Evolutionary conservation across 2,113 vertebrate species (phyloP), one percentile per base, ranked within the genome.

Genomic region (Microcebus ravelobensis): DNA sequence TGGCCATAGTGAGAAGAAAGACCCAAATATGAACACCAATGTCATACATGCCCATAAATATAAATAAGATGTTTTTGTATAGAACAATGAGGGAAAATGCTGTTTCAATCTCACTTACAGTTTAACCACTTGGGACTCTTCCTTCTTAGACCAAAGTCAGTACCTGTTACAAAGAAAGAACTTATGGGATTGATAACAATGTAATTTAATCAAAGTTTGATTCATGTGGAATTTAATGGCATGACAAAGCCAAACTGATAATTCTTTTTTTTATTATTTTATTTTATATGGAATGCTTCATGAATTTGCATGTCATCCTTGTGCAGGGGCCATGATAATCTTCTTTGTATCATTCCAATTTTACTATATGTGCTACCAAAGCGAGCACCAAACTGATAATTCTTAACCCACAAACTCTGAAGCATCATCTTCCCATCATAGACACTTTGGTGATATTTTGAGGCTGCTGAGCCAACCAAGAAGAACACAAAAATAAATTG

Each of bases 81-180:
- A 68, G 15, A 89, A 77, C 2, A 70, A 55, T 61, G 27, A 76
- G 15, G 74, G 3, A 36, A 83, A 87, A 68, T 34, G 23, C 23
- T 67, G 90, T 97, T 57, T 82, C 52, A 80, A 36, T 59, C n/a
- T 87, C 67, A 87, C 20, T 87, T 61, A 31, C 4, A n/a, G 29
- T 61, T 94, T 68, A 73, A 86, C 39, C 31, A 79, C 61, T 74
- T 68, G 45, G 8, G 79, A 95, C 27, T 90, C 42, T 61, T 92
- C 36, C 50, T 74, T 87, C 81, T 89, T 94, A 31, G 36, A 90
- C 90, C 17, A 55, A 97, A 79, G 29, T 85, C 65, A 65, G 50
- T 71, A 81, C 14, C 74, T 55, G 55, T 52, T 85, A 48, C 61
- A 94, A 92, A 94, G 17, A 95, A 96, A 96, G 36, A 94, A 55